Evolutionary conservation across 2,113 vertebrate genomes (phyloP), one percentile per base, ranked within the genome.

Genomic region (Tupaia chinensis): DNA sequence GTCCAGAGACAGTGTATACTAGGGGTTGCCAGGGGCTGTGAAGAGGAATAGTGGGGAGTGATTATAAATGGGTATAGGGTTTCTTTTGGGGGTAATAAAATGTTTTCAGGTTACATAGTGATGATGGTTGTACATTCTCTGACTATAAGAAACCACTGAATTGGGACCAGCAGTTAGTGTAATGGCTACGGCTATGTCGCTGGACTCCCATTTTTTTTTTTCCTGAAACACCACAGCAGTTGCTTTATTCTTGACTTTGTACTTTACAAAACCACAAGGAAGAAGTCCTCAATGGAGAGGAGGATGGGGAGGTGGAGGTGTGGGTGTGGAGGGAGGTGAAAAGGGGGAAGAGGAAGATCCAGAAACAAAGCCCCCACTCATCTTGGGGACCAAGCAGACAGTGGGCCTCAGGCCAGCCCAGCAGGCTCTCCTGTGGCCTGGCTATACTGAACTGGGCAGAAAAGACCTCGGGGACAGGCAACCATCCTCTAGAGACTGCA

Each of bases 251-350:
- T 97, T 91, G 87, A 97, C 32, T 32, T 92, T 96, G 92, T 58
- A 97, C 96, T 96, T 97, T 96, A 98, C 95, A 97, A 98, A 97
- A 97, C 97, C 96, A 95, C 44, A 87, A 96, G 3, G 97, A 91
- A 97, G 60, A 87, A 68, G 32, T 87, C 72, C 74, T 90, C 81
- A 60, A 61, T 68, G 80, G 34, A 74, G 22, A 77, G 2, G 74
- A 13, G 10, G 10, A 22, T 32, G 32, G 17, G 80, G 8, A 65
- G 3, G 27, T 56, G 16, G 32, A 32, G 32, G 32, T 19, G 2
- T 15, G 32, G 56, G 20, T 34, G 2, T 15, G 70, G 34, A n/a
- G 29, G 58, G 22, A 7, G 61, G 85, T 44, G 66, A 56, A 53
- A n/a, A 80, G 32, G 54, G 22, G 34, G 54, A 29, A 72, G 65